Conservation (phyloP, 2,888 invertebrate genomes). For the Oscheius myriophilus region DNA sequence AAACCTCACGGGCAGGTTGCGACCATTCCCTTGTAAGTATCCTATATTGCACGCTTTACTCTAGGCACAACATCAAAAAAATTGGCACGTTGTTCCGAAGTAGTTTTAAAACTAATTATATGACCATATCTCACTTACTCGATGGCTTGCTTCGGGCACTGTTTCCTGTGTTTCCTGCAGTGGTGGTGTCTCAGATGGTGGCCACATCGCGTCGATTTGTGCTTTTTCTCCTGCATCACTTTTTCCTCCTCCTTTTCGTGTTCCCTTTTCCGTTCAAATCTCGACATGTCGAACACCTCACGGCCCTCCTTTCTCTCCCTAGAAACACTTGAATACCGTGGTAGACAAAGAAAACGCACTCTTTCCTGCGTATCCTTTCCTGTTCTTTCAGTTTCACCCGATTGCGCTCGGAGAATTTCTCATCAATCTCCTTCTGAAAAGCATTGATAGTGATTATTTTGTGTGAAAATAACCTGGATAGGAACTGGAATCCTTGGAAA, state of each 20-base stretch:
- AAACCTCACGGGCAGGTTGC: no score
- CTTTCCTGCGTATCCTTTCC: no score
- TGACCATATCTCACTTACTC: constrained; percentile 37
- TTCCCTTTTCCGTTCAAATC: constrained; percentile 6
- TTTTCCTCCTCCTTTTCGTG: constrained; percentile 13
- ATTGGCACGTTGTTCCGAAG: no score
- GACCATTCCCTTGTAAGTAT: no score
- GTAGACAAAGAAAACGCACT: neutral
- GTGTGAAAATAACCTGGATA: constrained; percentile 76
- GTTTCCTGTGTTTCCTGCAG: constrained; percentile 65
- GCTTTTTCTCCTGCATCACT: constrained; percentile 11
- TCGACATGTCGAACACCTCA: no score
- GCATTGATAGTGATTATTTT: neutral
- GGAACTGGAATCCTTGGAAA: constrained; percentile 99
- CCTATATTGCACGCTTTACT: no score
- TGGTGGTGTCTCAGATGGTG: constrained; percentile 69
- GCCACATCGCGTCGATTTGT: constrained; percentile 48
- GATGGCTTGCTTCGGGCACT: constrained; percentile 64
- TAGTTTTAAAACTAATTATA: neutral
- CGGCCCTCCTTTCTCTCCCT: no score
- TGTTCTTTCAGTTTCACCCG: constrained; percentile 35
- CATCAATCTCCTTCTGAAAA: constrained; percentile 68
- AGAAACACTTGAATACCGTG: neutral
- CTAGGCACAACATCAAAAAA: no score
- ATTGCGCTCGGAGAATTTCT: constrained; percentile 63